Base-by-base conservation (phyloP, 2,797 vertebrate species). In the Ctenochaetus hawaiiensis region DNA sequence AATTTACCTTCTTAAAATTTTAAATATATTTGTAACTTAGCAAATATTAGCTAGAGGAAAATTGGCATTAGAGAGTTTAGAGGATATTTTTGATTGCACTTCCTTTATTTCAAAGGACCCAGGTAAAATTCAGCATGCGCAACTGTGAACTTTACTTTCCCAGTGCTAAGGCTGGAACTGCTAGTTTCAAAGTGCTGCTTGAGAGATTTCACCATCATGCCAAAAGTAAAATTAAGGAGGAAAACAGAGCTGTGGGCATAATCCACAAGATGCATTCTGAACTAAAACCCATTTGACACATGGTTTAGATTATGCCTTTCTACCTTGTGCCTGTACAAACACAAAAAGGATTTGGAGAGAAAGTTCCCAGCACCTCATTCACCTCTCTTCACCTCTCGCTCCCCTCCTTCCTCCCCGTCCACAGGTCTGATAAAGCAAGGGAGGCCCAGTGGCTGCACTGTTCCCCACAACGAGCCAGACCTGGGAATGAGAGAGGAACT, bases 401-500 rank as follows among this genome's bases (percentile, higher is more conserved):
- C 59, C 75, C 61, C 60, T 76, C 34, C 22, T 65, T 65, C 63
- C 75, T 79, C 59, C 67, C 66, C 16, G n/a, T 80, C 71, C 80
- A 68, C 64, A 67, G 45, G 72, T 72, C 76, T 77, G 85, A 87
- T 81, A 83, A 87, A 85, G 68, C 66, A 74, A n/a, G 30, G 43
- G 80, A 88, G 83, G 89, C 88, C 80, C 81, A 57, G 68, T 63
- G 65, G 80, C 77, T 68, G 82, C 80, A 69, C 75, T 59, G 68
- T 69, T 86, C 75, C 81, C 72, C 62, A 70, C 73, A 80, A 79
- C 54, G 70, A 78, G 73, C 78, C 84, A 85, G 75, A 92, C 81
- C 80, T 85, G 87, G 77, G 86, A 92, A 83, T 61, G 79, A 92
- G 91, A 93, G 82, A 74, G 82, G 84, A 94, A 89, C 91, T 91